Conservation (phyloP, 2,797 vertebrate species). For the Xenopus petersii region DNA sequence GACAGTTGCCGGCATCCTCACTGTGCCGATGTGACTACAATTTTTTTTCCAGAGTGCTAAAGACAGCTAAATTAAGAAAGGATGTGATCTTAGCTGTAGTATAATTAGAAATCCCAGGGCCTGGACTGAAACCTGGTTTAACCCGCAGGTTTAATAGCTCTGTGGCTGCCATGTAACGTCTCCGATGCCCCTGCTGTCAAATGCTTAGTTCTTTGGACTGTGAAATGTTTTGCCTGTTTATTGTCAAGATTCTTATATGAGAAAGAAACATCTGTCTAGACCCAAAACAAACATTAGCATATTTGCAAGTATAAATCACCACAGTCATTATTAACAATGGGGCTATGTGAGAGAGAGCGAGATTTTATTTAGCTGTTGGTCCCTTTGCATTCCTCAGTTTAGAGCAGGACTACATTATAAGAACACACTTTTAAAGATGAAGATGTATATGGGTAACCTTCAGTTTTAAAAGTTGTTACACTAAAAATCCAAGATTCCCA, state of each 20-base stretch:
- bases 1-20: constrained; percentile 35
- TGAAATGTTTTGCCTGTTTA: constrained; percentile 15
- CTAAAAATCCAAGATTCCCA: too few species aligned
- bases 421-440: too few species aligned
- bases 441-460: too few species aligned
- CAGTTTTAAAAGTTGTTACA: too few species aligned
- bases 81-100: constrained; percentile 43
- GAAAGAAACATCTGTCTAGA: not conserved
- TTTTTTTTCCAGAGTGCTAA: constrained; percentile 13
- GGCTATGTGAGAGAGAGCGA: not conserved
- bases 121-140: constrained; percentile 45
- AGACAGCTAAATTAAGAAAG: constrained; percentile 46
- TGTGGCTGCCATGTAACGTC: constrained; percentile 7
- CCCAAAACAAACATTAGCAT: constrained; percentile 15
- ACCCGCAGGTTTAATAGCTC: constrained; percentile 43
- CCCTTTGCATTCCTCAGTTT: too few species aligned
- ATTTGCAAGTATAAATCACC: not conserved
- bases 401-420: too few species aligned
- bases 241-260: constrained; percentile 12
- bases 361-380: too few species aligned
- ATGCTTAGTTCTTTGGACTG: constrained; percentile 16
- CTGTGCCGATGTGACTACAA: constrained; percentile 37
- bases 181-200: constrained; percentile 28
- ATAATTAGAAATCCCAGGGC: constrained; percentile 43
- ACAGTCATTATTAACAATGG: constrained; percentile 1